Evolutionary conservation across 2,113 vertebrate species (phyloP), one percentile per base, ranked within the genome.

Genomic region (Laticauda colubrina): DNA sequence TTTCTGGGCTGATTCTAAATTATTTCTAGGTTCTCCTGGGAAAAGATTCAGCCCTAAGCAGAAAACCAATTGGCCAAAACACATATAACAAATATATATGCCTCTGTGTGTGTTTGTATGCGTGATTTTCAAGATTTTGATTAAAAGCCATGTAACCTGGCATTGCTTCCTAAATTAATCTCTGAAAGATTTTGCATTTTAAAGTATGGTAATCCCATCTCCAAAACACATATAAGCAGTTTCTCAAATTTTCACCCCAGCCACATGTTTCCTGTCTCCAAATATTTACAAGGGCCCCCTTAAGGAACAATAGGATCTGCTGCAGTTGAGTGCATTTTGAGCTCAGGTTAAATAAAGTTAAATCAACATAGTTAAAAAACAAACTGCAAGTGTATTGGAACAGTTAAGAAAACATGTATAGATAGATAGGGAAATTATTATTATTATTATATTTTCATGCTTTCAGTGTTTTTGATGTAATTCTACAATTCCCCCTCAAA

Each of bases 381-480:
- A 88, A 85, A 81, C 64, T 91, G 12, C 59, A 87, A 43, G 43
- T 96, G 96, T 94, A 90, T 94, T 34, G 89, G 90, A 20, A 43
- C 55, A 86, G 59, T 95, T 95, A 87, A 89, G 91, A 91, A 75
- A 75, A 75, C 5, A 2, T 34, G 15, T 8, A 6, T 81, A 75
- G n/a, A 39, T 75, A 75, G n/a, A n/a, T 18, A 75, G n/a, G n/a
- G n/a, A 75, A 39, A 39, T 75, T 75, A 3, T 64, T 64, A 4
- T 53, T 64, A 4, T 53, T 12, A 53, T 75, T 75, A 34, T 75
- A 18, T 75, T 75, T 75, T 75, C 64, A 75, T 48, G 81, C 43
- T 43, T 85, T 85, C 39, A 45, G 20, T 24, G 4, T 94, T 91
- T n/a, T 6, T 92, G 87, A 88, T 91, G 87, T 54, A 75, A 88